phyloP scores from a whole-genome alignment of 2,888 invertebrate genomes.

The Lasioglossum pauxillum region DNA sequence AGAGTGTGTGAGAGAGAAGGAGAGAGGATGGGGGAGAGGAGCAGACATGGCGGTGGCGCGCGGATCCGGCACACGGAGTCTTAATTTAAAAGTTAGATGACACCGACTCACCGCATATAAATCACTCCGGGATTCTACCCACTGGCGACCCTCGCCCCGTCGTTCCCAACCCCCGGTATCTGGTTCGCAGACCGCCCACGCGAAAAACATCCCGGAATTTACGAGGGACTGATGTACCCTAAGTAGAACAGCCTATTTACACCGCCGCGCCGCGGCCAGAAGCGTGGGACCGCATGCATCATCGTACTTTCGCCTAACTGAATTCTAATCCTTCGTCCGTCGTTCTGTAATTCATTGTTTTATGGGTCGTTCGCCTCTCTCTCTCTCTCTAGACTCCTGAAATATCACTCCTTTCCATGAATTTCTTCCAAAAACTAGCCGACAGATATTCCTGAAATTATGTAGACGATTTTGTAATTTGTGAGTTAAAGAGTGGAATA shows the following conservation, averaged over 20 bases:
- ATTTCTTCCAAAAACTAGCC: not conserved
- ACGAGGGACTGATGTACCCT: slow-evolving; percentile 13
- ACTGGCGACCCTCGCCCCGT: slow-evolving; percentile 27
- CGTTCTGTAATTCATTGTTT: slow-evolving; percentile 1
- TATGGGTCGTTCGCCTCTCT: not conserved
- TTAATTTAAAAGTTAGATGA: slow-evolving; percentile 80
- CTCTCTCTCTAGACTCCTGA: not conserved
- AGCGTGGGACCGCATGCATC: slow-evolving; percentile 11
- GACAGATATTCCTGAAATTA: not conserved
- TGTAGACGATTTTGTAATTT: not conserved
- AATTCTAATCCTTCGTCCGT: slow-evolving; percentile 2
- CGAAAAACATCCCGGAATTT: slow-evolving; percentile 39
- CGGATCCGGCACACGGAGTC: slow-evolving; percentile 52
- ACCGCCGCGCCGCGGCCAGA: slow-evolving; percentile 16
- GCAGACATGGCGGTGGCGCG: not conserved
- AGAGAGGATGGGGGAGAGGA: not conserved
- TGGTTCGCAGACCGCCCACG: slow-evolving; percentile 39
- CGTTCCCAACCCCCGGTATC: slow-evolving; percentile 37
- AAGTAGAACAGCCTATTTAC: slow-evolving; percentile 14
- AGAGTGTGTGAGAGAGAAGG: not conserved
- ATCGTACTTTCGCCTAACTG: slow-evolving; percentile 12
- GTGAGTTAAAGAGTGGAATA: not conserved
- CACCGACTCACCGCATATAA: slow-evolving; percentile 73
- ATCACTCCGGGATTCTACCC: slow-evolving; percentile 67
- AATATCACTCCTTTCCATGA: not conserved